Evolutionary conservation across 2,797 vertebrate species (phyloP).

Genomic region (Enteromius viviparus): DNA sequence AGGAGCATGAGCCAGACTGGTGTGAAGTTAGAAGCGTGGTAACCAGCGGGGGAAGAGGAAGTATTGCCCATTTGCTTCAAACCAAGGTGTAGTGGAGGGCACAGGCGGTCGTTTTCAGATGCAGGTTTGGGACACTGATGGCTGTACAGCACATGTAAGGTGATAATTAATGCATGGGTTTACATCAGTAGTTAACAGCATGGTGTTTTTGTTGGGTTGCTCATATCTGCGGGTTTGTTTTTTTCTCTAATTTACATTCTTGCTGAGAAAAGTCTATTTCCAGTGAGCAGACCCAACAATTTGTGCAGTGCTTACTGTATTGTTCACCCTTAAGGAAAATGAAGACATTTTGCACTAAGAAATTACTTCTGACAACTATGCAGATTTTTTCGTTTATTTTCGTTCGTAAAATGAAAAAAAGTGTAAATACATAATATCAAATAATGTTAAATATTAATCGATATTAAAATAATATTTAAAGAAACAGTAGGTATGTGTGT

Average conservation of each 20-base stretch:
- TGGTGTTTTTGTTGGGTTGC: background rate
- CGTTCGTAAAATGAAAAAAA: background rate
- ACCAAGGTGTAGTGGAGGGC: constrained; percentile 42
- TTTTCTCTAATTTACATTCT: background rate
- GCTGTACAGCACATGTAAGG: background rate
- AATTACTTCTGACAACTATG: background rate
- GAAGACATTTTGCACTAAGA: background rate
- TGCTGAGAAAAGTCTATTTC: background rate
- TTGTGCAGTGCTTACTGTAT: background rate
- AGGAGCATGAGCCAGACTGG: constrained; percentile 66
- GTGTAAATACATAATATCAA: too few relatives aligned
- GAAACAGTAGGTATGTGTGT: too few relatives aligned
- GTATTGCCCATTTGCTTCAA: constrained; percentile 30
- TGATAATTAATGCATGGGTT: constrained; percentile 31
- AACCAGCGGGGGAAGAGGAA: constrained; percentile 45
- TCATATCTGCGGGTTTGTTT: background rate
- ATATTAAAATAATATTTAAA: too few relatives aligned
- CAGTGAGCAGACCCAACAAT: background rate
- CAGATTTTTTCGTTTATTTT: background rate
- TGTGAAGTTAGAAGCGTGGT: constrained; percentile 64
- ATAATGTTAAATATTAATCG: too few relatives aligned
- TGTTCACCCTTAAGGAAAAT: background rate
- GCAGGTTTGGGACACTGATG: constrained; percentile 1
- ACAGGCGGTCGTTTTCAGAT: background rate
- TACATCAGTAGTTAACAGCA: constrained; percentile 4